Conservation (phyloP, 2,797 vertebrate species). For the Gymnoscopelus microlampas region DNA sequence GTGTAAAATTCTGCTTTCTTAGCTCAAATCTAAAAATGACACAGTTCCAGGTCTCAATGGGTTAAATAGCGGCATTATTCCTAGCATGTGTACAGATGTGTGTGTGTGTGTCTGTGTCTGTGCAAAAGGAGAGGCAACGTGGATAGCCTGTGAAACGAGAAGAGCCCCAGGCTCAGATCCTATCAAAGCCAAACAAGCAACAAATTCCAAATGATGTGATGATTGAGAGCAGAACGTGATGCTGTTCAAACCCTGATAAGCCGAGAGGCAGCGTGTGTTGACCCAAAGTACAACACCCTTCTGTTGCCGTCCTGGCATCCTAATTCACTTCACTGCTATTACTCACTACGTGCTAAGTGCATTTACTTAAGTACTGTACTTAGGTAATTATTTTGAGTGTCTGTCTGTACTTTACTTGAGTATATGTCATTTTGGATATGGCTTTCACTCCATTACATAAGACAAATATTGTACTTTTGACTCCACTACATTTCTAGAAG, state of each 20-base stretch:
- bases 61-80: constrained; percentile 23
- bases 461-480: no score
- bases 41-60: no score
- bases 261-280: constrained; percentile 14
- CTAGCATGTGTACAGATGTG: constrained; percentile 3
- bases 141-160: constrained; percentile 41
- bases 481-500: no score
- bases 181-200: constrained; percentile 68
- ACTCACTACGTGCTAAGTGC: neutral
- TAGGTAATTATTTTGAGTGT: no score
- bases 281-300: constrained; percentile 25
- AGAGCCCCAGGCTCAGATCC: constrained; percentile 54
- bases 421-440: no score
- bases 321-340: constrained; percentile 29
- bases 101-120: constrained; percentile 2
- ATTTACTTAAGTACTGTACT: no score
- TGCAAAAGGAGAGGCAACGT: neutral
- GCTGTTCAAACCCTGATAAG: constrained; percentile 53
- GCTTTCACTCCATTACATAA: no score
- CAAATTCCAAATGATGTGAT: constrained; percentile 49
- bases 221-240: constrained; percentile 43
- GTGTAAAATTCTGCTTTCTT: no score
- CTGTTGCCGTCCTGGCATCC: constrained; percentile 10
- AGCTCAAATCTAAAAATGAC: no score
- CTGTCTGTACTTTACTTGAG: no score